Percentiles rank a stretch among this genome's conserved stretches.
Evolutionary conservation across 2,113 vertebrate genomes (phyloP).

Genomic region (Rhinoptilus africanus): DNA sequence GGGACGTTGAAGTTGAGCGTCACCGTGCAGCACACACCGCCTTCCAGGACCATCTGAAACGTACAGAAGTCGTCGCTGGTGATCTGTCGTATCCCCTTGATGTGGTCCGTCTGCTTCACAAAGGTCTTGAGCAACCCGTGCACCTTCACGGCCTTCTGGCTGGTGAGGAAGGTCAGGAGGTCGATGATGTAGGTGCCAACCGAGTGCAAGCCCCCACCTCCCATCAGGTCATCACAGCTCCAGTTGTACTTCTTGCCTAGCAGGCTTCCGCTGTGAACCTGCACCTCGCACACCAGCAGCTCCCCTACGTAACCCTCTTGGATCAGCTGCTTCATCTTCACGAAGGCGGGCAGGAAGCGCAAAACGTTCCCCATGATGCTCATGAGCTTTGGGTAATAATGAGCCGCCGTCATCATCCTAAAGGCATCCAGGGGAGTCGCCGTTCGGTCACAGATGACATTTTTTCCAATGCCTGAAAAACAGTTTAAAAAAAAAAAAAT

Average conservation of each 20-base stretch:
- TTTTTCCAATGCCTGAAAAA: slow-evolving; percentile 92
- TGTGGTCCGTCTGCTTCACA: slow-evolving; percentile 96
- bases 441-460: slow-evolving; percentile 95
- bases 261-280: slow-evolving; percentile 95
- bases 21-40: slow-evolving; percentile 92
- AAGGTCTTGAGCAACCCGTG: slow-evolving; percentile 97
- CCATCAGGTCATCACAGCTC: slow-evolving; percentile 99
- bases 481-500: not conserved
- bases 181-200: slow-evolving; percentile 99
- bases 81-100: slow-evolving; percentile 96
- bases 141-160: slow-evolving; percentile 90
- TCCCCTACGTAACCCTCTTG: slow-evolving; percentile 95
- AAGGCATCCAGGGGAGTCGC: slow-evolving; percentile 96
- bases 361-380: slow-evolving; percentile 98
- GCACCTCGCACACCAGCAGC: slow-evolving; percentile 93
- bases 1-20: slow-evolving; percentile 98
- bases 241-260: slow-evolving; percentile 99
- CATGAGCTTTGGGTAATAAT: slow-evolving; percentile 98
- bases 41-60: slow-evolving; percentile 97
- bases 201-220: slow-evolving; percentile 93
- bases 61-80: slow-evolving; percentile 99
- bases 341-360: slow-evolving; percentile 93
- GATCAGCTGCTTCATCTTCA: slow-evolving; percentile 95
- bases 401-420: slow-evolving; percentile 95
- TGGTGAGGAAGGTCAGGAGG: slow-evolving; percentile 92